Evolutionary conservation across 2,113 vertebrate species (phyloP).

Genomic region (Hemichromis elongatus): DNA sequence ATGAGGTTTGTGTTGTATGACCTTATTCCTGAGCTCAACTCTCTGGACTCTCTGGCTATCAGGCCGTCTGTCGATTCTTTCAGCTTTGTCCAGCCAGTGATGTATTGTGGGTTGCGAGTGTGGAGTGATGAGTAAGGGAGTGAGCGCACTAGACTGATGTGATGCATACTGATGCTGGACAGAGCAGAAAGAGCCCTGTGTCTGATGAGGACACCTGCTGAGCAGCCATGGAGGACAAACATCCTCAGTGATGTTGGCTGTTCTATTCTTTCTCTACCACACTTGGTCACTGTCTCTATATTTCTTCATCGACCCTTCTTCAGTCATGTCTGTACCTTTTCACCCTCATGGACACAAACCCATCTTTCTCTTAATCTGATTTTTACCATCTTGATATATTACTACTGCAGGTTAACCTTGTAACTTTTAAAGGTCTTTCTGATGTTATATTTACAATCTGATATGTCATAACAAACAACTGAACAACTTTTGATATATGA

Average conservation of each 20-base stretch:
- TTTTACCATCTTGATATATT: neutral
- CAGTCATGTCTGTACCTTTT: neutral
- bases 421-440: neutral
- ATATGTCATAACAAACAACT: neutral
- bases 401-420: neutral
- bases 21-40: neutral
- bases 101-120: constrained; percentile 1
- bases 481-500: neutral
- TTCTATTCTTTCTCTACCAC: neutral
- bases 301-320: neutral
- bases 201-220: constrained; percentile 65
- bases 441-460: neutral
- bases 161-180: constrained; percentile 64
- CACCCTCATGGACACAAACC: neutral
- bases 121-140: constrained; percentile 38
- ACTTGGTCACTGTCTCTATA: constrained; percentile 11
- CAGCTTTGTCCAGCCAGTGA: neutral
- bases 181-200: constrained; percentile 65
- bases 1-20: neutral
- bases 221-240: constrained; percentile 11
- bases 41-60: neutral
- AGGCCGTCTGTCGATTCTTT: neutral
- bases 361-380: neutral
- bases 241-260: constrained; percentile 38
- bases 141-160: constrained; percentile 42